A percentile compares a stretch with the other conserved stretches of the same genome.
Evolutionary conservation across 2,113 vertebrate species (phyloP).

Genomic region (Odocoileus virginianus): DNA sequence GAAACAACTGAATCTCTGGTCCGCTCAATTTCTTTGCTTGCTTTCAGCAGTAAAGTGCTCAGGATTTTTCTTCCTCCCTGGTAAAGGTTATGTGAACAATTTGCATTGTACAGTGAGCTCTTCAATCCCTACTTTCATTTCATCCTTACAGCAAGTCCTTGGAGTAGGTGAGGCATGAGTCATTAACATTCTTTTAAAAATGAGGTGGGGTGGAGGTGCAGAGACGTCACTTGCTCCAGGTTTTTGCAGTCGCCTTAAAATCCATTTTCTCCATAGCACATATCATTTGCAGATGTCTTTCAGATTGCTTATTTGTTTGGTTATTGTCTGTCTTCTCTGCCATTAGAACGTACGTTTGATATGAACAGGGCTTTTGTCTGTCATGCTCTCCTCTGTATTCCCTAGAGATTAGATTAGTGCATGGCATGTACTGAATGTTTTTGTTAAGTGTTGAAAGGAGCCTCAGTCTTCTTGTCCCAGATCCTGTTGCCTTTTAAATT

Average conservation of each 20-base stretch:
- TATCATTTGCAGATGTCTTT: not conserved
- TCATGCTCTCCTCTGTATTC: not conserved
- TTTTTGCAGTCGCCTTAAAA: conserved; percentile 25
- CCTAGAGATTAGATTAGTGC: not conserved
- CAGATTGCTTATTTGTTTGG: not conserved
- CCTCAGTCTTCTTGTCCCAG: not conserved
- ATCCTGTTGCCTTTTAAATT: not conserved
- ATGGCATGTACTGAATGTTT: not conserved
- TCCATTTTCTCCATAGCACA: not conserved
- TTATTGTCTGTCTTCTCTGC: not conserved
- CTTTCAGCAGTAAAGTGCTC: not conserved
- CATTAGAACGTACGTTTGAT: not conserved
- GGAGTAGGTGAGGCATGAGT: not conserved
- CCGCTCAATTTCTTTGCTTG: conserved; percentile 7
- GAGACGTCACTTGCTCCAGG: not conserved
- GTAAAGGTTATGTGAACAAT: conserved; percentile 20
- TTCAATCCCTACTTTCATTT: not conserved
- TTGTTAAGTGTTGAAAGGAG: not conserved
- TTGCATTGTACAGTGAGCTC: conserved; percentile 10
- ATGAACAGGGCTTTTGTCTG: not conserved
- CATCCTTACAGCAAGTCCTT: not conserved
- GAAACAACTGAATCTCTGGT: not conserved
- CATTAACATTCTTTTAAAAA: conserved; percentile 11
- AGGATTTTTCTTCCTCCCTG: not conserved
- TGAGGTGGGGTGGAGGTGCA: not conserved